These are phyloP conservation scores for Anoplolepis gracilipes DNA, from an alignment of 1,140 invertebrate species.

Conservation along the genomic window DNA sequence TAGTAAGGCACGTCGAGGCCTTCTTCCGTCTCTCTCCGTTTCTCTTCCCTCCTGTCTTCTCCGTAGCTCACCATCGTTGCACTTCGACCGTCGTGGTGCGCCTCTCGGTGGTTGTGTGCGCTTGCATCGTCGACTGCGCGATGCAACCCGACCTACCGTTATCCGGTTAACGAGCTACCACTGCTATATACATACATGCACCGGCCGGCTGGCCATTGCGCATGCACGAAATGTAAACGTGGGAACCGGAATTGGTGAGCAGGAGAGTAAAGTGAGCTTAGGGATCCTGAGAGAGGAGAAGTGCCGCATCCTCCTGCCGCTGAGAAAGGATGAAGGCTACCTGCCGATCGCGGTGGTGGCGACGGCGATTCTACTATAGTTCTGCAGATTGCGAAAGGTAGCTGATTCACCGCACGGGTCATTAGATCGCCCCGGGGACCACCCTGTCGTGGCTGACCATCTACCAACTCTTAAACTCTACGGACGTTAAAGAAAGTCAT, in stretches of 20 bases:
- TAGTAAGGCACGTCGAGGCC: conserved; percentile 60
- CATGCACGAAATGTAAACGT: conserved; percentile 87
- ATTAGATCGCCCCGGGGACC: conserved; percentile 49
- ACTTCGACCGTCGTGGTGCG: conserved; percentile 9
- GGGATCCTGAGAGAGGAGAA: conserved; percentile 62
- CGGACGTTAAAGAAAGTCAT: background rate
- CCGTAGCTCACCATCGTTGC: background rate
- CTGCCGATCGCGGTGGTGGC: conserved; percentile 21
- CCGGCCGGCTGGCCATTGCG: conserved; percentile 81
- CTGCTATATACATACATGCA: conserved; percentile 75
- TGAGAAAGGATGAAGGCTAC: conserved; percentile 70
- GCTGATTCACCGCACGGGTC: conserved; percentile 49
- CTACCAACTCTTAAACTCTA: background rate
- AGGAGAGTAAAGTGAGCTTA: conserved; percentile 51
- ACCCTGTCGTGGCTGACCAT: conserved; percentile 33
- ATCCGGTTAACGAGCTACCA: conserved; percentile 86
- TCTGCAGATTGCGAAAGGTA: conserved; percentile 48
- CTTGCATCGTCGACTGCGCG: conserved; percentile 66
- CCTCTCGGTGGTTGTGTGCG: conserved; percentile 71
- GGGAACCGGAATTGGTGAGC: conserved; percentile 85
- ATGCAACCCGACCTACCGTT: conserved; percentile 82
- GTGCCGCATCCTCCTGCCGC: conserved; percentile 56
- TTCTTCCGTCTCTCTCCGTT: background rate
- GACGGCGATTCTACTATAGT: conserved; percentile 17
- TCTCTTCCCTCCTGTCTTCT: background rate